Conservation (phyloP, 1,140 invertebrate genomes). For the Nomia melanderi region DNA sequence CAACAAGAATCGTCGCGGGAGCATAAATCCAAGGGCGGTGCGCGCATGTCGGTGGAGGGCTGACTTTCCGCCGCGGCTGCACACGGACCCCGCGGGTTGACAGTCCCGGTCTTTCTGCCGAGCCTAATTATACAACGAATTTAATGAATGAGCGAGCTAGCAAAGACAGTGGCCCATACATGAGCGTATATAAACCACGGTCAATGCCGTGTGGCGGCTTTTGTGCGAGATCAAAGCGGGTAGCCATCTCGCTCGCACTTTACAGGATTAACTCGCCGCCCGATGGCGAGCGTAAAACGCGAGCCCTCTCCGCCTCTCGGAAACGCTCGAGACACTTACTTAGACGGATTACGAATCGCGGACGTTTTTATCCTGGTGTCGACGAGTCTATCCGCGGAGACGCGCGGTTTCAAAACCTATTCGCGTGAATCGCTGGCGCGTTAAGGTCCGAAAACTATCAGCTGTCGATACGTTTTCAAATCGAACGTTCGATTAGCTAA, state of each 20-base stretch:
- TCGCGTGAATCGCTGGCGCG: no score
- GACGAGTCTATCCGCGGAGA: slow-evolving; percentile 16
- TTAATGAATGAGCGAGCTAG: slow-evolving; percentile 80
- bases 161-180: slow-evolving; percentile 79
- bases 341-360: slow-evolving; percentile 47
- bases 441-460: no score
- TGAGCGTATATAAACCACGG: slow-evolving; percentile 79
- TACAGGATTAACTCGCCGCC: slow-evolving; percentile 53
- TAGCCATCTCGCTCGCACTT: slow-evolving; percentile 62
- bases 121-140: slow-evolving; percentile 81
- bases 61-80: slow-evolving; percentile 20
- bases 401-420: no score
- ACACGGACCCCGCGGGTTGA: slow-evolving; percentile 30
- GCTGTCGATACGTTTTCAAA: no score
- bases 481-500: no score
- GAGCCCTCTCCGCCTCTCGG: slow-evolving; percentile 29
- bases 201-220: slow-evolving; percentile 80
- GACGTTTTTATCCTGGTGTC: slow-evolving; percentile 36
- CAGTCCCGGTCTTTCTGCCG: slow-evolving; percentile 46
- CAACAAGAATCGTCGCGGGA: background rate
- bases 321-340: slow-evolving; percentile 42
- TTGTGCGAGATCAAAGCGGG: slow-evolving; percentile 78
- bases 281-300: slow-evolving; percentile 50
- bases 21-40: slow-evolving; percentile 27
- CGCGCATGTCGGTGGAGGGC: background rate